Percentiles rank a stretch among this genome's conserved stretches.
Conservation (phyloP, 2,888 invertebrate genomes). For the Dryadula phaetusa region DNA sequence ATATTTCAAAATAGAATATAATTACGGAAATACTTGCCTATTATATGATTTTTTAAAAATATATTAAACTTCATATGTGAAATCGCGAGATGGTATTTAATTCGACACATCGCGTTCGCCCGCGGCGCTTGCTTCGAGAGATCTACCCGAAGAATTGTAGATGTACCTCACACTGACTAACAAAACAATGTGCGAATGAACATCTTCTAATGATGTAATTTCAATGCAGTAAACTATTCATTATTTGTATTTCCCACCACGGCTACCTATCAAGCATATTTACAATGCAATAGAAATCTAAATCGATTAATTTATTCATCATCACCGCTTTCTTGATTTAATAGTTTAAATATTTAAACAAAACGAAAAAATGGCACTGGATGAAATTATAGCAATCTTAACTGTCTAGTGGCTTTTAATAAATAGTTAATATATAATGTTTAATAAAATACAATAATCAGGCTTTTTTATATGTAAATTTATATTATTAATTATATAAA, state of each 20-base stretch:
- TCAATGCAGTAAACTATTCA: conserved; percentile 12
- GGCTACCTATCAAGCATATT: background rate
- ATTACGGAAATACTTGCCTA: conserved; percentile 63
- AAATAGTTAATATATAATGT: background rate
- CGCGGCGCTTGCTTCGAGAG: conserved; percentile 41
- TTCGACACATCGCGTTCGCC: conserved; percentile 63
- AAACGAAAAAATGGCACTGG: background rate
- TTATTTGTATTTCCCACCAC: conserved; percentile 9
- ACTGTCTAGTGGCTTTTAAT: background rate
- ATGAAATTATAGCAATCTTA: conserved; percentile 1
- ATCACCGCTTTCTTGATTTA: conserved; percentile 19
- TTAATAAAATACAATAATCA: background rate
- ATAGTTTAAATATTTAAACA: conserved; percentile 8
- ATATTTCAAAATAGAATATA: background rate
- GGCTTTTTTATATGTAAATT: background rate
- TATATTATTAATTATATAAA: background rate
- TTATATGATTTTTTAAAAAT: conserved; percentile 61
- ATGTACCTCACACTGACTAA: conserved; percentile 26
- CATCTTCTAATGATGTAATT: conserved; percentile 13
- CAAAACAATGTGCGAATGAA: conserved; percentile 2
- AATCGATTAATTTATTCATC: conserved; percentile 31
- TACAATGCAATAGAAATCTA: conserved; percentile 6
- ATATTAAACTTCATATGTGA: conserved; percentile 68
- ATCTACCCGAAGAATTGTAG: conserved; percentile 36
- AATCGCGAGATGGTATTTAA: conserved; percentile 54